Evolutionary conservation across 2,888 invertebrate genomes (phyloP), one percentile per base, ranked within the genome.

Genomic region (Leuctra nigra): DNA sequence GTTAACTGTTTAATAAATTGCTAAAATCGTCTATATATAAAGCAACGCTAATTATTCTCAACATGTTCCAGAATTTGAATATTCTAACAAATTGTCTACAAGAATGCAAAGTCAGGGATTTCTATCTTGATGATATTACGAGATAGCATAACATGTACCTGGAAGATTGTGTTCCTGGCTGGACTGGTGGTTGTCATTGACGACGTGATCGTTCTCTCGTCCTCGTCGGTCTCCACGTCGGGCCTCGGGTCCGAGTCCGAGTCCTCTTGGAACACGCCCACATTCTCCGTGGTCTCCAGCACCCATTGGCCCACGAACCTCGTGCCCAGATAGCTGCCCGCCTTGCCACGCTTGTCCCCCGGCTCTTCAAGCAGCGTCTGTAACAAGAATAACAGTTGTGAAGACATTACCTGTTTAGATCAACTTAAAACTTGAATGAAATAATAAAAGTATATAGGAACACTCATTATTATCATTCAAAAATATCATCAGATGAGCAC

Each of bases 181-280:
- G 61, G 61, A 14, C 59, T 59, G 14, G 59, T 61, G 13, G 59
- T 41, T 11, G 59, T 57, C 61, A 61, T 61, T 20, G 59, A 59
- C 3, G 55, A 56, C 13, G 61, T 61, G 9, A 61, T 61, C 22
- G 61, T 61, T 16, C 56, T 23, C 20, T 61, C 59, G 14, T 61
- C 61, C n/a, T 61, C 61, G 24, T 50, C 48, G n/a, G 50, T 23
- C 29, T 36, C 23, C 29, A 20, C 48, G 4, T 25, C 41, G 1
- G 22, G 16, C n/a, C 29, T 20, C 13, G 33, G 41, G 16, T 46
- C 55, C 38, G 39, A n/a, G 11, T 16, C 20, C 11, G 11, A 35
- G n/a, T 29, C 55, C 13, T 29, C 13, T n/a, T 47, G 35, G 11
- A 38, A 41, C 55, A n/a, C 39, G n/a, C 22, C 25, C 18, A 22